Base-by-base conservation (phyloP, 92 coral and sea anemone genomes). In the Zoanthus solanderi region DNA sequence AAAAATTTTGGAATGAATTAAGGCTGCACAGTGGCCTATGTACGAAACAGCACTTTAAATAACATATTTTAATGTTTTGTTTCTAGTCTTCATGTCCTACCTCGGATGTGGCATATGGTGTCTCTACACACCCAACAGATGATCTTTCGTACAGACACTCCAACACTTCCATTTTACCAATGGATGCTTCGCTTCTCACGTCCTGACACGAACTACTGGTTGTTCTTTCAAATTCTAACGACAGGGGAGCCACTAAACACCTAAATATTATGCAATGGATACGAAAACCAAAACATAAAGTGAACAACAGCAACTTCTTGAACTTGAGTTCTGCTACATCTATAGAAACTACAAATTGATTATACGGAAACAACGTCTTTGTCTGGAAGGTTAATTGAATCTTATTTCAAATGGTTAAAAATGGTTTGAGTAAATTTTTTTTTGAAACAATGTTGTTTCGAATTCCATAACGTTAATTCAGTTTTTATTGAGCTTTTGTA, bases 91-190 rank as follows among this genome's bases (percentile, higher is more conserved):
- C 46, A 29, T 69, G 45, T 69, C 78, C 57, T 84, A 94, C 98
- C 98, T 95, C 89, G 52, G 96, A 89, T 17, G 57, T 69, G 18
- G 98, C 91, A 53, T 88, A 95, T 3, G 94, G 92, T 9, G 89
- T 72, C 34, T 90, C 74, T 34, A 90, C 71, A 34, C 88, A 92
- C 18, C 93, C 68, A 65, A 42, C 60, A 1, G 95, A 87, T 32
- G 92, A 86, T 30, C 96, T 89, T 34, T 97, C 99, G 83, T 92
- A 96, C 81, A 95, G 87, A 83, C 96, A 95, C 83, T 97, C 99
- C 78, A 90, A 57, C 53, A 95, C 82, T 84, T 95, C 96, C 92
- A 95, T 78, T 48, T 93, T 82, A 9, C 99, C 99, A 11, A 92
- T 89, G 7, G 99, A 92, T 48, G 93, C 73, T 67, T 97, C 99